Conservation (phyloP, 2,888 invertebrate species). For the Scaptomyza polygonia region DNA sequence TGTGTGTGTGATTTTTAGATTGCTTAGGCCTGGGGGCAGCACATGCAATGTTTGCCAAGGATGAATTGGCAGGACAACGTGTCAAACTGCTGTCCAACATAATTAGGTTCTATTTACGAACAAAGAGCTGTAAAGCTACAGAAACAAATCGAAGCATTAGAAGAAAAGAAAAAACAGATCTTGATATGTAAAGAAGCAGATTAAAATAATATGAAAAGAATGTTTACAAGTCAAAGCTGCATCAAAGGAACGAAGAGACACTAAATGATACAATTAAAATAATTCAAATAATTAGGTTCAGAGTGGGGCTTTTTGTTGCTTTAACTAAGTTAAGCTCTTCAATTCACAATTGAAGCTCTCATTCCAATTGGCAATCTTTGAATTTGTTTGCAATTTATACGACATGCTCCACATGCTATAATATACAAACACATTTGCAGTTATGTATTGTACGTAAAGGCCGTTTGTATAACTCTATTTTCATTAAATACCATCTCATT, state of each 20-base stretch:
- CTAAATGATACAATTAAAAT: not conserved
- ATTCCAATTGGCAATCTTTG: not conserved
- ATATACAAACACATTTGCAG: not conserved
- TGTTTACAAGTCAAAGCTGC: no score
- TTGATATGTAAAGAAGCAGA: not conserved
- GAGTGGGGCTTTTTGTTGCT: not conserved
- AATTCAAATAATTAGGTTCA: not conserved
- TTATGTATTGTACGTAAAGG: slow-evolving; percentile 14
- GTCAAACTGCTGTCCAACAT: slow-evolving; percentile 12
- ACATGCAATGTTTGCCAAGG: not conserved
- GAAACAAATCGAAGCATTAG: not conserved
- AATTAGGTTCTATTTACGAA: slow-evolving; percentile 27
- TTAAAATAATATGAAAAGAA: not conserved
- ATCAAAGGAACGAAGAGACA: not conserved
- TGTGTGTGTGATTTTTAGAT: slow-evolving; percentile 6
- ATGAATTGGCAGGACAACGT: slow-evolving; percentile 43
- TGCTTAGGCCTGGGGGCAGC: slow-evolving; percentile 22
- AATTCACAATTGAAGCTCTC: no score
- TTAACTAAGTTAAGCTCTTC: no score
- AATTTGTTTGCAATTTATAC: not conserved
- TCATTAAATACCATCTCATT: slow-evolving; percentile 43
- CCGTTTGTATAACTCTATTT: slow-evolving; percentile 21
- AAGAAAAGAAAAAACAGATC: not conserved
- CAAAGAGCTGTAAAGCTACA: slow-evolving; percentile 1
- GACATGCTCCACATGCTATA: not conserved